Percentiles rank a stretch among this genome's conserved stretches.
Evolutionary conservation across 2,113 vertebrate genomes (phyloP).

Genomic region (Condylura cristata): DNA sequence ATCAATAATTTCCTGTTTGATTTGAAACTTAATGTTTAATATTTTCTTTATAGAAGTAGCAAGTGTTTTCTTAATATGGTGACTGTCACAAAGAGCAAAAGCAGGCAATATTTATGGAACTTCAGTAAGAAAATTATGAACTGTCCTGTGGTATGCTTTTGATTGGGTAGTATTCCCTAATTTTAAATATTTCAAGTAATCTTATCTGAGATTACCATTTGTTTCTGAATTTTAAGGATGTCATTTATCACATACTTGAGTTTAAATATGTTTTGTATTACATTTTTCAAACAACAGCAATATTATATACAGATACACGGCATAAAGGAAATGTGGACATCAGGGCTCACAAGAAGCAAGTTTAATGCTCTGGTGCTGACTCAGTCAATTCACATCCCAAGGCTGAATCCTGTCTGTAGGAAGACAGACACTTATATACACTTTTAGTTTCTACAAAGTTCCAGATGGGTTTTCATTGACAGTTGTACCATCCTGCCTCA

Average conservation of each 20-base stretch:
- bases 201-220: no score
- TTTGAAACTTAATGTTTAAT: constrained; percentile 23
- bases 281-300: not conserved
- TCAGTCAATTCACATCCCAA: no score
- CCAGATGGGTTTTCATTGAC: no score
- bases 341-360: no score
- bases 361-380: no score
- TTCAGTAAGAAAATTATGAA: not conserved
- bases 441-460: no score
- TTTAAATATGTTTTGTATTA: not conserved
- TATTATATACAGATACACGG: not conserved
- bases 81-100: not conserved
- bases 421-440: no score
- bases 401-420: no score
- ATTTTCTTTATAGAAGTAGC: not conserved
- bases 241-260: not conserved
- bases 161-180: not conserved
- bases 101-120: not conserved
- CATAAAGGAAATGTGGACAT: no score
- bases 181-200: constrained; percentile 23
- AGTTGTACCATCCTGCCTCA: no score
- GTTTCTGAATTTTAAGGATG: not conserved
- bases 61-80: not conserved
- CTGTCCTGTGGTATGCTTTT: not conserved
- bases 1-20: not conserved